Percentiles rank a stretch among this genome's conserved stretches.
Conservation (phyloP, 1,140 invertebrate species). For the Wiebesia pumilae region DNA sequence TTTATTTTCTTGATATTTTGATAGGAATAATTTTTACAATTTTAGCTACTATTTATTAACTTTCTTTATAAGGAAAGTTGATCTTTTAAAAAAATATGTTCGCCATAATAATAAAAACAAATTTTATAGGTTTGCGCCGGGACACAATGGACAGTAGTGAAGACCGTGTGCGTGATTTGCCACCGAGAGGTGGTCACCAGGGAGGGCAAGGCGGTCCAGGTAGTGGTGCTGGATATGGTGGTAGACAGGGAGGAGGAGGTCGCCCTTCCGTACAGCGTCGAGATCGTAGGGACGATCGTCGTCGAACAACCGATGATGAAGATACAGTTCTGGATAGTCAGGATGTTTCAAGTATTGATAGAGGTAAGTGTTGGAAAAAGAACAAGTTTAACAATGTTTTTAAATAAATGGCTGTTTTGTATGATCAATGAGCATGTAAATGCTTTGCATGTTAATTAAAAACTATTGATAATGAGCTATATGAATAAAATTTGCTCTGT, state of each 20-base stretch:
- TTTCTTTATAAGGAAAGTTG: no score
- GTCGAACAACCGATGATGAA: constrained; percentile 85
- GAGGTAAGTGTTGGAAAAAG: constrained; percentile 76
- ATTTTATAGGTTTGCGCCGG: constrained; percentile 74
- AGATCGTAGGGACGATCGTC: constrained; percentile 79
- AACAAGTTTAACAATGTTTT: not conserved
- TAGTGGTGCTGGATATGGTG: constrained; percentile 53
- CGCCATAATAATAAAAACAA: not conserved
- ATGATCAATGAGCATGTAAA: not conserved
- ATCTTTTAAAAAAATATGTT: no score
- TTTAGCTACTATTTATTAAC: no score
- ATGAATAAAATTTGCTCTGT: constrained; percentile 1
- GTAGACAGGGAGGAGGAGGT: constrained; percentile 64
- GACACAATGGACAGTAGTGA: constrained; percentile 77
- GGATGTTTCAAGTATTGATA: constrained; percentile 85
- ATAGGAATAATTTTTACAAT: no score
- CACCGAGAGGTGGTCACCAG: constrained; percentile 70
- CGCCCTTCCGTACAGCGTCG: constrained; percentile 75
- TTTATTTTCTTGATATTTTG: no score
- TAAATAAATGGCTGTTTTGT: not conserved
- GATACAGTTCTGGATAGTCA: constrained; percentile 86
- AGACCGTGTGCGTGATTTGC: constrained; percentile 76
- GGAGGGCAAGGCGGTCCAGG: constrained; percentile 59
- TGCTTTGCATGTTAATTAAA: constrained; percentile 27
- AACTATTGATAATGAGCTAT: constrained; percentile 2